phyloP scores from a whole-genome alignment of 64 coral and sea anemone species.

The Porites australiensis region DNA sequence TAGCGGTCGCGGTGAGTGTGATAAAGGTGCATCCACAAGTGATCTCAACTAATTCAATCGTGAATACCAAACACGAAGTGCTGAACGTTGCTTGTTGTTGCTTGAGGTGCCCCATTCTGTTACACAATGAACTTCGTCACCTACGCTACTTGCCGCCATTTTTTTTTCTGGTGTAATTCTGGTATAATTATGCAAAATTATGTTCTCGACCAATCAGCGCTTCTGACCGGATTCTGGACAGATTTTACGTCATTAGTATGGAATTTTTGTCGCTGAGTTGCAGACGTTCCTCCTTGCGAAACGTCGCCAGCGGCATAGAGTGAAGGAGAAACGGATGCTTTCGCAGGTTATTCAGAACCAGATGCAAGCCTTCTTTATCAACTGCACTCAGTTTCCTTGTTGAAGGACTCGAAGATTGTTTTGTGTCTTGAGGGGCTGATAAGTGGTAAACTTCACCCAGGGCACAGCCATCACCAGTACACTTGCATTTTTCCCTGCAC shows the following conservation, averaged over 20 bases:
- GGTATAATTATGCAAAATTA: too few species aligned
- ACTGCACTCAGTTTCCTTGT: not conserved
- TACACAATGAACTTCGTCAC: conserved; percentile 59
- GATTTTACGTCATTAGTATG: too few species aligned
- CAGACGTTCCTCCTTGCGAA: too few species aligned
- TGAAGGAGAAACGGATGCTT: too few species aligned
- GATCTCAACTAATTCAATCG: conserved; percentile 31
- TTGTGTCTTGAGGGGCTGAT: not conserved
- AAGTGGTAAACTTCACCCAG: not conserved
- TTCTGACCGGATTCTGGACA: too few species aligned
- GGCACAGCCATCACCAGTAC: not conserved
- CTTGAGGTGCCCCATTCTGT: conserved; percentile 44
- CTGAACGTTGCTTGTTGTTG: not conserved
- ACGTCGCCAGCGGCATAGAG: too few species aligned
- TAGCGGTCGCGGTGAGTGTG: conserved; percentile 71
- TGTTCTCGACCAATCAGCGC: too few species aligned
- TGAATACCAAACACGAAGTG: conserved; percentile 41
- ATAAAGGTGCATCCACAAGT: conserved; percentile 15
- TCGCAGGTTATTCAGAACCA: too few species aligned
- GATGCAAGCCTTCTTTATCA: not conserved
- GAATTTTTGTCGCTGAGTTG: too few species aligned
- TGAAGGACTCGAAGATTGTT: not conserved
- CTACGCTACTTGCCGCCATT: too few species aligned
- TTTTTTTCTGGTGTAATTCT: too few species aligned
- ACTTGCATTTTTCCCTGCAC: not conserved